Conservation (phyloP, 1,140 invertebrate species). For the Xylocopa sonorina region DNA sequence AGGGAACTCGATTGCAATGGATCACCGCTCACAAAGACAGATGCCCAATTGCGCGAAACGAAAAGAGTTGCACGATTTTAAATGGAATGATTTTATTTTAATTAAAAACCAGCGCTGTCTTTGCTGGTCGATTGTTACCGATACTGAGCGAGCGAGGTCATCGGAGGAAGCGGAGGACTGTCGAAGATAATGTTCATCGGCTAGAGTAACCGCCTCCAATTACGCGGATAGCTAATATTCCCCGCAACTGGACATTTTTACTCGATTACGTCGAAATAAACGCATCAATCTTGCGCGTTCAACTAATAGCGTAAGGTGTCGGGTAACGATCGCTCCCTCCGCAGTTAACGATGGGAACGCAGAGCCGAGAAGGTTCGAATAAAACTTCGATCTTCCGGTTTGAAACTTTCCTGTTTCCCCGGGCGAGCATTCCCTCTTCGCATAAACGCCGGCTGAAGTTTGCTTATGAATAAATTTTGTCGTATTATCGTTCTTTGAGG, state of each 20-base stretch:
- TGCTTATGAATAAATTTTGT: slow-evolving; percentile 72
- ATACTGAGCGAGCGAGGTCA: too few species aligned
- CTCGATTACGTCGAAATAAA: background rate
- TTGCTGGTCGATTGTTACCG: too few species aligned
- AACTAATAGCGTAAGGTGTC: slow-evolving; percentile 2
- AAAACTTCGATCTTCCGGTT: slow-evolving; percentile 44
- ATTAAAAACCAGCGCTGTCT: too few species aligned
- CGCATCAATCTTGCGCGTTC: slow-evolving; percentile 19
- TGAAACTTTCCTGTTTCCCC: slow-evolving; percentile 32
- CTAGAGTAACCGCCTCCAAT: too few species aligned
- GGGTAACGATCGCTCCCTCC: background rate
- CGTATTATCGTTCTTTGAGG: slow-evolving; percentile 61
- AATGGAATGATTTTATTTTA: too few species aligned
- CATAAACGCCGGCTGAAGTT: slow-evolving; percentile 57
- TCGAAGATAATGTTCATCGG: background rate
- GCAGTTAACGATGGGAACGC: background rate
- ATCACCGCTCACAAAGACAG: background rate
- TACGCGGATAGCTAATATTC: background rate
- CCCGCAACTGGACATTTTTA: background rate
- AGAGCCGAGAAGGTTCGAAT: slow-evolving; percentile 21
- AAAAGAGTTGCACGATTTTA: background rate
- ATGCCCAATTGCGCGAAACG: background rate
- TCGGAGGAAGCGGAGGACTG: background rate
- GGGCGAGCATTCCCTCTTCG: slow-evolving; percentile 39
- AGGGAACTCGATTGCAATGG: background rate